These are phyloP conservation scores for Zaprionus africanus DNA, from an alignment of 1,140 invertebrate genomes.

Conservation along the genomic window DNA sequence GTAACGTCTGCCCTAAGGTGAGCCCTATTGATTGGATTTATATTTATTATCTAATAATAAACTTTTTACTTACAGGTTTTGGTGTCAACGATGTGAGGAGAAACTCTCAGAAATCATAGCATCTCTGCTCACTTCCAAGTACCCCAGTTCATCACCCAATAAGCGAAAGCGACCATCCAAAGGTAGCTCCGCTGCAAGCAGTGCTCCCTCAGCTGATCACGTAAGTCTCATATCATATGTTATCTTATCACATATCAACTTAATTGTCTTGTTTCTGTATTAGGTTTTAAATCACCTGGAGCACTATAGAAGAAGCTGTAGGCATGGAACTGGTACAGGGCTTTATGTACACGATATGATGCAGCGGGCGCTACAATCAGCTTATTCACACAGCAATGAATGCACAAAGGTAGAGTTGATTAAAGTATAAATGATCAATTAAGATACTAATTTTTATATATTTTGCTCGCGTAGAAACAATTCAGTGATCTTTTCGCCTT, in stretches of 20 bases:
- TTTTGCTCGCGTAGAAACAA: constrained; percentile 88
- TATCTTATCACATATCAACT: background rate
- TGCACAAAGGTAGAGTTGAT: constrained; percentile 86
- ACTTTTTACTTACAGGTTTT: constrained; percentile 86
- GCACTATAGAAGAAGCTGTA: constrained; percentile 92
- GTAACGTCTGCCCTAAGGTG: constrained; percentile 93
- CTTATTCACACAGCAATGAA: constrained; percentile 92
- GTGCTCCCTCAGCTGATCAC: constrained; percentile 86
- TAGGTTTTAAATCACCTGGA: constrained; percentile 96
- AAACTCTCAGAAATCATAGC: constrained; percentile 94
- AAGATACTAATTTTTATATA: background rate
- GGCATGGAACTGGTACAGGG: constrained; percentile 86
- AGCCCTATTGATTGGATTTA: background rate
- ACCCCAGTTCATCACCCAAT: constrained; percentile 93
- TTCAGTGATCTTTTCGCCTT: constrained; percentile 96
- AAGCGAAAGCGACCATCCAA: constrained; percentile 93
- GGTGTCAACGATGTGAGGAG: constrained; percentile 96
- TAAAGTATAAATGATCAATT: background rate
- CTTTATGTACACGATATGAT: constrained; percentile 91
- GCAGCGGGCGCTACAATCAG: constrained; percentile 94
- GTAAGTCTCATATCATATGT: constrained; percentile 64
- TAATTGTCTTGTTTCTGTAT: constrained; percentile 55
- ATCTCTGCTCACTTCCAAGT: constrained; percentile 90
- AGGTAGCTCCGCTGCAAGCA: constrained; percentile 87
- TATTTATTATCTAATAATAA: background rate